These are phyloP conservation scores for Idaea dimidiata DNA, from an alignment of 2,888 invertebrate species.

Conservation along the genomic window DNA sequence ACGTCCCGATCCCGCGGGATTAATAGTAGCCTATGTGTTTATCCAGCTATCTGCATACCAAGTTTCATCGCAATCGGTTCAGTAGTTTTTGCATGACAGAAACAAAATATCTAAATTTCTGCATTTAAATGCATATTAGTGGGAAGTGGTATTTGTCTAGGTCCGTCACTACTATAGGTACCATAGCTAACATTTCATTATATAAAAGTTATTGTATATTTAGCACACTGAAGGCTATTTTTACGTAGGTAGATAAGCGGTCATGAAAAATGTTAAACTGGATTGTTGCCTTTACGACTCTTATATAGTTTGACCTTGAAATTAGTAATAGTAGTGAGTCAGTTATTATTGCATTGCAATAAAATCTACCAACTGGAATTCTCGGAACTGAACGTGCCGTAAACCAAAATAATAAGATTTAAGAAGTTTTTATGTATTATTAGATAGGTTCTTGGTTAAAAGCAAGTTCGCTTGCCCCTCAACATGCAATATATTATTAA, in stretches of 20 bases:
- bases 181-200: background rate
- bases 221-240: background rate
- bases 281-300: constrained; percentile 46
- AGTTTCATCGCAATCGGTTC: too few species aligned
- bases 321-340: constrained; percentile 61
- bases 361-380: constrained; percentile 34
- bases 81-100: too few species aligned
- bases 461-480: too few species aligned
- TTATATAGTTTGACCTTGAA: constrained; percentile 53
- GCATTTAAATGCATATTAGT: too few species aligned
- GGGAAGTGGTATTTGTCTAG: too few species aligned
- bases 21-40: too few species aligned
- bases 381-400: constrained; percentile 38
- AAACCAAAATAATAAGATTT: constrained; percentile 28
- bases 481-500: too few species aligned
- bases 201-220: background rate
- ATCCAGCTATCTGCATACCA: too few species aligned
- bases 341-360: constrained; percentile 43
- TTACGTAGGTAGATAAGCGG: constrained; percentile 16
- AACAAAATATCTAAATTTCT: too few species aligned
- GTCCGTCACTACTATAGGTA: background rate
- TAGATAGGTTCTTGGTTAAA: too few species aligned
- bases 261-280: constrained; percentile 44
- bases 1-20: too few species aligned
- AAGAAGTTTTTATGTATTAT: background rate